Evolutionary conservation across 2,888 invertebrate genomes (phyloP).

Genomic region (Aphidoletes aphidimyza): DNA sequence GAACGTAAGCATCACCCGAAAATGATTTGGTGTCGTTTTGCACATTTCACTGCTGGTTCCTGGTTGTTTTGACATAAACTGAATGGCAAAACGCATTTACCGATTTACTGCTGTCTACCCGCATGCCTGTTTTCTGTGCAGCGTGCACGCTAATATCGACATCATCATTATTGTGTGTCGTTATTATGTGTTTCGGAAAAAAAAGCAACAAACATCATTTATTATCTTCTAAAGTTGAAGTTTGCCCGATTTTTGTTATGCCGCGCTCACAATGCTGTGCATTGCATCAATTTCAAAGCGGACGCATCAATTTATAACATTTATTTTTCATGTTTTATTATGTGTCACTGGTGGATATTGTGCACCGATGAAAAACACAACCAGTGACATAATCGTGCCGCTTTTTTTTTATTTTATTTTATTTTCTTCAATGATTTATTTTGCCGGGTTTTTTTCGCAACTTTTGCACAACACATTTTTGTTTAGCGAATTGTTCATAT

Average conservation of each 20-base stretch:
- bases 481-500: constrained; percentile 34
- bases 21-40: constrained; percentile 6
- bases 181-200: constrained; percentile 34
- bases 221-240: constrained; percentile 21
- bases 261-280: background rate
- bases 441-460: background rate
- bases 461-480: background rate
- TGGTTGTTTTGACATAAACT: too few species aligned
- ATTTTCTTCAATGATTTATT: constrained; percentile 22
- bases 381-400: background rate
- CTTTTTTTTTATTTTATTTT: too few species aligned
- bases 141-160: constrained; percentile 23
- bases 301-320: constrained; percentile 41
- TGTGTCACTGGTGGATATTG: background rate
- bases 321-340: constrained; percentile 51
- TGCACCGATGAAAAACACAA: background rate
- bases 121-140: background rate
- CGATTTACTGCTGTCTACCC: background rate
- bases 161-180: constrained; percentile 40
- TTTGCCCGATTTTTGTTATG: background rate
- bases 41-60: too few species aligned
- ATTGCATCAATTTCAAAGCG: constrained; percentile 1
- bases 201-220: constrained; percentile 25
- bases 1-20: background rate
- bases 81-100: too few species aligned